These are phyloP conservation scores for Apostichopus japonicus DNA, from an alignment of 35 echinoderm and acorn worm genomes.

Conservation along the genomic window DNA sequence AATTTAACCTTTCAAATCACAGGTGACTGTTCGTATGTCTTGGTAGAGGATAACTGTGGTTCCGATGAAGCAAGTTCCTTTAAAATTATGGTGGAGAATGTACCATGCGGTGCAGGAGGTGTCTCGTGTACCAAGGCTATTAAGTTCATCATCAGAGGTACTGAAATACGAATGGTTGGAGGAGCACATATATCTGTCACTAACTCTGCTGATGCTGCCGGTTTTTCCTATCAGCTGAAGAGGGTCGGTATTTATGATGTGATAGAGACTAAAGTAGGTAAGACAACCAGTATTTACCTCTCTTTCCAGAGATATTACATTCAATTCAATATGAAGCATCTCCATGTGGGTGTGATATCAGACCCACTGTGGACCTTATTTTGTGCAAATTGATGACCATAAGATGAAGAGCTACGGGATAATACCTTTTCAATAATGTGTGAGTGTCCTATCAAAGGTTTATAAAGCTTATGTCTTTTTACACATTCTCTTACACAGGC, in stretches of 20 bases:
- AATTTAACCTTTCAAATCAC: not conserved
- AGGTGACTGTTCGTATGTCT: conserved; percentile 58
- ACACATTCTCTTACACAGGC: too few species aligned
- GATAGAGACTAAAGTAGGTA: conserved; percentile 3
- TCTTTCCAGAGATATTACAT: too few species aligned
- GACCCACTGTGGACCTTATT: too few species aligned
- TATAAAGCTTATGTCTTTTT: too few species aligned
- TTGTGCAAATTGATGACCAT: too few species aligned
- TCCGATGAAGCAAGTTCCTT: not conserved
- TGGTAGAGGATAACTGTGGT: conserved; percentile 46
- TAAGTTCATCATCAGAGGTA: not conserved
- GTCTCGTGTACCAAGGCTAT: conserved; percentile 46
- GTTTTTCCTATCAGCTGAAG: not conserved
- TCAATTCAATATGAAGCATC: too few species aligned
- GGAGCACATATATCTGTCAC: not conserved
- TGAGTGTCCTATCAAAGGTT: too few species aligned
- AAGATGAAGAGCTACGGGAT: too few species aligned
- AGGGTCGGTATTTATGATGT: not conserved
- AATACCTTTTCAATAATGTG: too few species aligned
- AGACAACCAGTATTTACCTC: not conserved
- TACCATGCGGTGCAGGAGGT: conserved; percentile 55
- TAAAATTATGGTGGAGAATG: conserved; percentile 56
- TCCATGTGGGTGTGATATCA: too few species aligned
- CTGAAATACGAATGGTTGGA: conserved; percentile 18
- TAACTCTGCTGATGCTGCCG: not conserved